Conservation (phyloP, 2,797 vertebrate genomes). For the Miichthys miiuy region DNA sequence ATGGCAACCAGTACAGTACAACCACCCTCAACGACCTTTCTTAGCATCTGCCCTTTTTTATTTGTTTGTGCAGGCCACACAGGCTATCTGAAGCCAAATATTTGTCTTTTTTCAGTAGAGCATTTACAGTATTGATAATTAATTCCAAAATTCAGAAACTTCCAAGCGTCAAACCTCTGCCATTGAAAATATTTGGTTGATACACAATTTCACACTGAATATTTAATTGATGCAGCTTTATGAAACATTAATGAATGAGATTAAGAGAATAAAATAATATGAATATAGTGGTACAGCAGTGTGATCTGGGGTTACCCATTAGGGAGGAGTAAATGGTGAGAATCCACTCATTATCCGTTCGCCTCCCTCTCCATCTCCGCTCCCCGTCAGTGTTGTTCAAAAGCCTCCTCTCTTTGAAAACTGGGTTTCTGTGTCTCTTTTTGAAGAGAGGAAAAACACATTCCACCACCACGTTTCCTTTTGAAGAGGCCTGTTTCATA, state of each 20-base stretch:
- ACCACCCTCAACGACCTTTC: neutral
- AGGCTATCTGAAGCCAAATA: neutral
- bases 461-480: conserved; percentile 23
- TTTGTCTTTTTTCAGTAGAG: too few species aligned
- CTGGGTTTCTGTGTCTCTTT: conserved; percentile 34
- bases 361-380: conserved; percentile 30
- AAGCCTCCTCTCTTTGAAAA: conserved; percentile 55
- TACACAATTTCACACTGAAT: neutral
- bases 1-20: neutral
- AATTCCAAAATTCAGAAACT: neutral
- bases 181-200: neutral
- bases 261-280: conserved; percentile 2
- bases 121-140: neutral
- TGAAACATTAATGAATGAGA: conserved; percentile 33
- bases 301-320: conserved; percentile 29
- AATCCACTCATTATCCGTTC: conserved; percentile 47
- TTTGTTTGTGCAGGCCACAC: too few species aligned
- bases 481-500: conserved; percentile 41
- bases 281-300: conserved; percentile 7
- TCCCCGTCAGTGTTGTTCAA: conserved; percentile 35
- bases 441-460: conserved; percentile 37
- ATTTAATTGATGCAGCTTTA: neutral
- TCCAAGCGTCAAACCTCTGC: neutral
- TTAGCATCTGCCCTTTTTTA: neutral
- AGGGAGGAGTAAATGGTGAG: conserved; percentile 48